Evolutionary conservation across 1,140 invertebrate species (phyloP).

Genomic region (Bombus pascuorum): DNA sequence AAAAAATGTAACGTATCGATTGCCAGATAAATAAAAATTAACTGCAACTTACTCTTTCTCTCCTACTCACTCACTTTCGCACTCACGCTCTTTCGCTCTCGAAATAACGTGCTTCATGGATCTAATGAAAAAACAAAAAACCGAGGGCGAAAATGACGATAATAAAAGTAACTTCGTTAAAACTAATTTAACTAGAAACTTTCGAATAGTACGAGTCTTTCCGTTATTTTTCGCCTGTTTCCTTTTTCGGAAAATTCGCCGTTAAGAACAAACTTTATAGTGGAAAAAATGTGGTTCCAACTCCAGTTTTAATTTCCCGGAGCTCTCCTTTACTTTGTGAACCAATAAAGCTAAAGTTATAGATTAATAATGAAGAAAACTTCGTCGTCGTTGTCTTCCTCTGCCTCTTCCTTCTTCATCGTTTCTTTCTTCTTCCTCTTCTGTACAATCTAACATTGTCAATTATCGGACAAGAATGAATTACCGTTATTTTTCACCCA

Average conservation of each 20-base stretch:
- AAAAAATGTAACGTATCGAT: constrained; percentile 18
- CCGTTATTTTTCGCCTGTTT: constrained; percentile 10
- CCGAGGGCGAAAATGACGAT: constrained; percentile 32
- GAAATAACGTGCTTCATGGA: neutral
- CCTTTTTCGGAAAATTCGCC: constrained; percentile 33
- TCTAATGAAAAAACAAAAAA: constrained; percentile 6
- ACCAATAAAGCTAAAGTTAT: constrained; percentile 57
- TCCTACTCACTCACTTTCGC: neutral
- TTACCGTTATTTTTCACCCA: constrained; percentile 50
- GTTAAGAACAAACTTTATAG: constrained; percentile 31
- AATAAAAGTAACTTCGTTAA: constrained; percentile 52
- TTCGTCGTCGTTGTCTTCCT: constrained; percentile 22
- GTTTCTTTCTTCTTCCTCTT: neutral
- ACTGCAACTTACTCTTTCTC: neutral
- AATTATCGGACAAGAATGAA: constrained; percentile 54
- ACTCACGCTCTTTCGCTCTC: neutral
- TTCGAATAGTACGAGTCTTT: constrained; percentile 28
- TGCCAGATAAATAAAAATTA: neutral
- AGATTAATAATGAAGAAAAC: constrained; percentile 55
- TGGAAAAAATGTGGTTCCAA: constrained; percentile 39
- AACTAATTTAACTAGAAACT: constrained; percentile 52
- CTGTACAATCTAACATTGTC: constrained; percentile 46
- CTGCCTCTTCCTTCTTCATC: neutral
- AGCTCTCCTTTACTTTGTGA: constrained; percentile 49
- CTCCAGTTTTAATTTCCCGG: constrained; percentile 48